A percentile compares a stretch with the other conserved stretches of the same genome.
Conservation (phyloP, 2,113 vertebrate genomes). For the Oryzias melastigma region DNA sequence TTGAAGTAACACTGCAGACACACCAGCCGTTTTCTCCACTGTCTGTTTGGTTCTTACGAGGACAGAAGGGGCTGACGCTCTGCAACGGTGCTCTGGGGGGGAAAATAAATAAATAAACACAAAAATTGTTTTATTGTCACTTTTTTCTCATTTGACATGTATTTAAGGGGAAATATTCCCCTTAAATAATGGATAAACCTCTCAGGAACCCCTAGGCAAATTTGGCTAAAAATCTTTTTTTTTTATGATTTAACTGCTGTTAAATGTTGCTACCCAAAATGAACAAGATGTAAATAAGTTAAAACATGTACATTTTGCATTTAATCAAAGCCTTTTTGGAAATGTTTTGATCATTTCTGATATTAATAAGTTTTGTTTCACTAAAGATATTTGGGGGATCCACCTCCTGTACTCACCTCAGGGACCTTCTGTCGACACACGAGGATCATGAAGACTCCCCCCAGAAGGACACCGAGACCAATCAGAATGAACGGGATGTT, state of each 20-base stretch:
- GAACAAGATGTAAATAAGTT: too few relatives aligned
- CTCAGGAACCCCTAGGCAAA: too few relatives aligned
- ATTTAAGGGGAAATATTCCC: too few relatives aligned
- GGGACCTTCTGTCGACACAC: conserved; percentile 78
- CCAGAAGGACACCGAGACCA: conserved; percentile 83
- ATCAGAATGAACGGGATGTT: conserved; percentile 90
- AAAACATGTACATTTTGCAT: neutral
- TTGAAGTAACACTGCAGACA: conserved; percentile 5
- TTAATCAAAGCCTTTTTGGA: neutral
- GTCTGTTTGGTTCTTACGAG: conserved; percentile 30
- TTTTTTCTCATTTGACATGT: too few relatives aligned
- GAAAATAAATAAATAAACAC: neutral
- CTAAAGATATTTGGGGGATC: neutral
- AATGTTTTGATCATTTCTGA: neutral
- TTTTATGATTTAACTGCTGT: neutral
- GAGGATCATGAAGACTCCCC: conserved; percentile 81
- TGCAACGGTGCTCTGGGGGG: conserved; percentile 61
- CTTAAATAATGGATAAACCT: too few relatives aligned
- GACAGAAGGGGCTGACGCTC: conserved; percentile 72
- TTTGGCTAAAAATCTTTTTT: too few relatives aligned
- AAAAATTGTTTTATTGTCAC: too few relatives aligned
- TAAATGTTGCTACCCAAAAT: neutral
- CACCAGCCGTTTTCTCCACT: neutral
- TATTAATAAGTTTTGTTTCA: neutral
- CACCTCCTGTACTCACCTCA: conserved; percentile 77